A percentile compares a stretch with the other conserved stretches of the same genome.
Evolutionary conservation across 2,888 invertebrate genomes (phyloP).

Genomic region (Ceraclea dissimilis): DNA sequence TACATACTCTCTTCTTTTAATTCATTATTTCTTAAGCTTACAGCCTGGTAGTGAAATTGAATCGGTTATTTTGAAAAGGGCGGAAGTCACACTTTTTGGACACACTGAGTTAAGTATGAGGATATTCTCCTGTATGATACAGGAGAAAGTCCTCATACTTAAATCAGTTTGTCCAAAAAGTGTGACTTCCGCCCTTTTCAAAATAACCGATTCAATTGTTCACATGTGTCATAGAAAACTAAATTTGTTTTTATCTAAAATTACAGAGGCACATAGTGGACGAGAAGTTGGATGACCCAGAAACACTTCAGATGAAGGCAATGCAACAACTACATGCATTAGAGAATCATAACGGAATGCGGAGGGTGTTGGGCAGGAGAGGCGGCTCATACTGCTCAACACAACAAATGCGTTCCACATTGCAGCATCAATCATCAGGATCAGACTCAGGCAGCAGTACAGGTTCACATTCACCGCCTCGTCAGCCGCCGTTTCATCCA

Average conservation of each 20-base stretch:
- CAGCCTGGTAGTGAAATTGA: too few species aligned
- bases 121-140: too few species aligned
- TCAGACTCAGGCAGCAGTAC: conserved; percentile 26
- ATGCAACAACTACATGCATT: conserved; percentile 51
- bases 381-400: conserved; percentile 27
- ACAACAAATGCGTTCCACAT: conserved; percentile 32
- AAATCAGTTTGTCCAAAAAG: too few species aligned
- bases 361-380: conserved; percentile 31
- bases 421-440: conserved; percentile 30
- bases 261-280: conserved; percentile 49
- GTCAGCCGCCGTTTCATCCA: conserved; percentile 29
- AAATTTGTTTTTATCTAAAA: background rate
- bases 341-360: conserved; percentile 51
- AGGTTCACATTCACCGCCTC: conserved; percentile 34
- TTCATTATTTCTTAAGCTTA: too few species aligned
- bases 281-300: conserved; percentile 54
- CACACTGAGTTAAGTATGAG: too few species aligned
- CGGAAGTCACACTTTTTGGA: too few species aligned
- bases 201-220: too few species aligned
- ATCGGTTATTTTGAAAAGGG: too few species aligned
- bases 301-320: conserved; percentile 37
- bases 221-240: too few species aligned
- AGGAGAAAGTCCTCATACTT: too few species aligned
- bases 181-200: too few species aligned
- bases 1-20: too few species aligned